Base-by-base conservation (phyloP, 2,113 vertebrate species). In the Lichenostomus cassidix region DNA sequence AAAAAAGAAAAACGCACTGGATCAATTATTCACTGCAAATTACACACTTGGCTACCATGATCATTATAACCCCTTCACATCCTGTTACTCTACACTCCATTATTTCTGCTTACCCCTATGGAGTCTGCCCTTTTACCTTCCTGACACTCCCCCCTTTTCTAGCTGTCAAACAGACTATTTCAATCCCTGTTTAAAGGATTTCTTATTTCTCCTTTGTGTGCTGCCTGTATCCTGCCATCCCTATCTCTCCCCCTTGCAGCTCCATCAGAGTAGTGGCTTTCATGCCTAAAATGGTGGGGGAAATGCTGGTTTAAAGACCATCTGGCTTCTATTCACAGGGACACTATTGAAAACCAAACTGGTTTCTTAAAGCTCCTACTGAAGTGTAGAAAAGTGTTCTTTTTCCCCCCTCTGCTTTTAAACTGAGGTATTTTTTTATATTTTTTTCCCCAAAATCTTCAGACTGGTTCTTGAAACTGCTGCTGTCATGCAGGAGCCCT, bases 11-110 rank as follows among this genome's bases (percentile, higher is more conserved):
- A 73, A 77, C 5, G 11, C 70, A 59, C 24, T 89, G 63, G 73
- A 94, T 94, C 90, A 92, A 95, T 96, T 90, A 95, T 96, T 95
- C 87, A 90, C 81, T 92, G 44, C 41, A 88, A 95, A 95, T 92
- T 94, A 89, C 52, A 87, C 47, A 64, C 68, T 87, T 80, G 68
- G 46, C 50, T 76, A 75, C 53, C 82, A 74, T 74, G 80, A 92
- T 83, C 65, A 60, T 95, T 92, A 92, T 74, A 93, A 91, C 65
- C 65, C 35, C 67, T 91, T 88, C 85, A 93, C 29, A 74, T 94
- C 59, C 71, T 5, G 37, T 71, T 84, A 60, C 33, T 91, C 64
- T 69, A 44, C 71, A 83, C 69, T 92, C 58, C 56, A 68, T 93
- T 97, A 92, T 97, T 85, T 83, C 69, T 76, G 49, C 56, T 68